Percentiles rank a stretch among this genome's conserved stretches.
phyloP scores from a whole-genome alignment of 2,888 invertebrate genomes.

The Xestia xanthographa region DNA sequence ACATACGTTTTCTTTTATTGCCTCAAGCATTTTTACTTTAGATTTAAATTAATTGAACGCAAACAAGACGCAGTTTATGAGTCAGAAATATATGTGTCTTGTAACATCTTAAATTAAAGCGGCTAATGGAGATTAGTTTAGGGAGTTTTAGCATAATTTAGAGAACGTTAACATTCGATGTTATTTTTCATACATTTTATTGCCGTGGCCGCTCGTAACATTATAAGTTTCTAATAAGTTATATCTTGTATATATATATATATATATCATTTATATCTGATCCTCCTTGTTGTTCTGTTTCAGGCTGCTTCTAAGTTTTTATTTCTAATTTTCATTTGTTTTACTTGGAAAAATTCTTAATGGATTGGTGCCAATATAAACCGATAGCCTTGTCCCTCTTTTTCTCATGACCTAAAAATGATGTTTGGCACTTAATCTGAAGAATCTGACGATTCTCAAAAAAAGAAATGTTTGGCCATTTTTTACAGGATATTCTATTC shows the following conservation, averaged over 20 bases:
- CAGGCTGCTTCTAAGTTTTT: background rate
- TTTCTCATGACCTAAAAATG: background rate
- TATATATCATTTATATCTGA: conserved; percentile 12
- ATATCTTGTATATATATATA: conserved; percentile 56
- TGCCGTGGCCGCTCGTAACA: conserved; percentile 72
- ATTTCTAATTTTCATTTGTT: background rate
- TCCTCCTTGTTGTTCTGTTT: background rate
- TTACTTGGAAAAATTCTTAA: background rate
- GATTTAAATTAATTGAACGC: conserved; percentile 87
- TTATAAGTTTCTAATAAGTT: conserved; percentile 65
- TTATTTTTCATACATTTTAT: conserved; percentile 82
- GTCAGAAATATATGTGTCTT: conserved; percentile 76
- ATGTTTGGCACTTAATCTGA: background rate
- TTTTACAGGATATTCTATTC: background rate
- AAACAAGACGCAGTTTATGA: conserved; percentile 85
- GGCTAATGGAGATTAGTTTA: conserved; percentile 76
- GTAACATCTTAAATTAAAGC: conserved; percentile 78
- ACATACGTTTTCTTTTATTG: conserved; percentile 83
- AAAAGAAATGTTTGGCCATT: background rate
- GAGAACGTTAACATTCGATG: conserved; percentile 75
- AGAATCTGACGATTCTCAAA: background rate
- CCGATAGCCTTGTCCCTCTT: background rate
- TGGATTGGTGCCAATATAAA: background rate
- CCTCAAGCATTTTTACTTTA: conserved; percentile 82
- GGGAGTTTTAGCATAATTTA: conserved; percentile 80